Evolutionary conservation across 2,797 vertebrate species (phyloP), one percentile per base, ranked within the genome.

Genomic region (Coendou prehensilis): DNA sequence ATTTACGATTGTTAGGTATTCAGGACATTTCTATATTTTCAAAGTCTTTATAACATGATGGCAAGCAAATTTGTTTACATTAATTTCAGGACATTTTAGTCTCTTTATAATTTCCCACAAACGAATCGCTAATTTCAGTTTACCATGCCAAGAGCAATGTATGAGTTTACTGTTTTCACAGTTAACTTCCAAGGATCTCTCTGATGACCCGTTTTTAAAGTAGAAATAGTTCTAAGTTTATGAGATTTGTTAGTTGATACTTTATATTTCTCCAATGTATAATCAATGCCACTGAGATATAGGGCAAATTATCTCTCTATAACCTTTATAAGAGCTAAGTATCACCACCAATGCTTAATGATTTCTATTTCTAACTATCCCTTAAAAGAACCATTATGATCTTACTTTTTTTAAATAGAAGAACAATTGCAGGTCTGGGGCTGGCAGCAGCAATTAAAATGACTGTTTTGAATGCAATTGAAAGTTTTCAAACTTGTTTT

Each of bases 401-500:
- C 54, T 71, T 37, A 61, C 79, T 87, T 83, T 93, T 59, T 5
- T 5, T n/a, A 89, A 61, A 89, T 57, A 80, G 41, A 1, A 59
- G 8, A 45, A 89, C 6, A 88, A 13, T 61, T 30, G 10, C 1
- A 73, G 56, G 15, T 37, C 69, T 63, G 37, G 20, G 30, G 28
- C 80, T 78, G 6, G 14, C 80, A 20, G 26, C 6, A 69, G 52
- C 67, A 22, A 85, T 87, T 67, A 91, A 56, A 91, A 78, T 75
- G n/a, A 71, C 18, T 84, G 9, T 23, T 93, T 50, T 92, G n/a
- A 95, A 82, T 83, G 22, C 15, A 52, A 37, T 0, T 89, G 52
- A 41, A 95, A 81, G 56, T 89, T 93, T 95, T 88, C 41, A 82
- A 50, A 84, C 9, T 81, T 37, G 23, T 76, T 37, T 84, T 56